These are phyloP conservation scores for Sparus aurata DNA, from an alignment of 2,797 vertebrate species.

Conservation along the genomic window DNA sequence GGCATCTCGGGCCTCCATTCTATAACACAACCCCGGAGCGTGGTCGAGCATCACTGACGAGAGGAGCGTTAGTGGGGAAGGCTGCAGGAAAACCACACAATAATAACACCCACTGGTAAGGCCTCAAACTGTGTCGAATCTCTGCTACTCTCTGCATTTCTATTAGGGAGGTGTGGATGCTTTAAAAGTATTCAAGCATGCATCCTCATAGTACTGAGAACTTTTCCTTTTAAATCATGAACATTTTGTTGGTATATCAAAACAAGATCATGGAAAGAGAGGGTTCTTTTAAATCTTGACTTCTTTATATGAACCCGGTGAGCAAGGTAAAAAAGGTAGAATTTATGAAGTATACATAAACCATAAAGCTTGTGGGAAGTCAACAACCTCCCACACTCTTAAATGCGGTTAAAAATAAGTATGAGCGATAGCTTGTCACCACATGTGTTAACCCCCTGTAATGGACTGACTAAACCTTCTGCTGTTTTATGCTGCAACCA, in stretches of 20 bases:
- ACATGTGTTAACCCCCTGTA: slow-evolving; percentile 8
- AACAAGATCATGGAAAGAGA: slow-evolving; percentile 16
- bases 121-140: slow-evolving; percentile 39
- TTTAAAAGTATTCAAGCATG: slow-evolving; percentile 31
- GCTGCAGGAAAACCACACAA: slow-evolving; percentile 73
- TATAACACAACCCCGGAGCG: slow-evolving; percentile 73
- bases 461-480: slow-evolving; percentile 18
- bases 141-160: slow-evolving; percentile 39
- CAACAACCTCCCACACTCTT: slow-evolving; percentile 6
- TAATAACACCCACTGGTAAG: slow-evolving; percentile 79
- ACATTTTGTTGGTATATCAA: slow-evolving; percentile 6
- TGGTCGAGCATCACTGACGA: slow-evolving; percentile 64
- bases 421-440: neutral
- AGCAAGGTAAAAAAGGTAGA: neutral
- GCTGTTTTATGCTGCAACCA: neutral
- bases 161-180: slow-evolving; percentile 29
- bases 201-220: slow-evolving; percentile 10
- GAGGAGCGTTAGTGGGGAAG: slow-evolving; percentile 69
- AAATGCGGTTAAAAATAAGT: slow-evolving; percentile 17
- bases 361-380: slow-evolving; percentile 6
- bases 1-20: slow-evolving; percentile 71
- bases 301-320: slow-evolving; percentile 5
- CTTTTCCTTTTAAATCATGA: slow-evolving; percentile 18
- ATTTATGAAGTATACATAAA: neutral
- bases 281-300: neutral